Base-by-base conservation (phyloP, 2,888 invertebrate genomes). In the Xylocampa areola region DNA sequence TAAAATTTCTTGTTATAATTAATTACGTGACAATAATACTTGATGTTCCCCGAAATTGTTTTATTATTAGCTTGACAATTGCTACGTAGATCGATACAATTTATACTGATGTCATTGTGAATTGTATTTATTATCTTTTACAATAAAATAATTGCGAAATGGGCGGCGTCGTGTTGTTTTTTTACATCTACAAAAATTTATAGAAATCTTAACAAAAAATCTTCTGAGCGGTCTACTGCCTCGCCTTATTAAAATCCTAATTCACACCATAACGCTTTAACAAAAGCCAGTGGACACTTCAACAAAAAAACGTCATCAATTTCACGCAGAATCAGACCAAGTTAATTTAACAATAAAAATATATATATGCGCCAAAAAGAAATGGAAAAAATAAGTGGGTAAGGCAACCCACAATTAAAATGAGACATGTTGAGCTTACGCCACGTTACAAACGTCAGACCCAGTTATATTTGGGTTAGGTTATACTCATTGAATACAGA, bases 301-400 rank as follows among this genome's bases (percentile, higher is more conserved):
- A 27, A 52, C 4, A 41, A 23, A 37, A 41, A 43, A 4, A 8
- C 14, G 32, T 32, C n/a, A 37, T 25, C 37, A 54, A 45, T 60
- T 50, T 4, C 16, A 25, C 16, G 5, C 1, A 47, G 25, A 37
- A 43, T 61, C 43, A 6, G 8, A 10, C 14, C 13, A 4, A 45
- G 33, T 49, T 40, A 41, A 52, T 59, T 29, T 45, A n/a, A n/a
- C n/a, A 43, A 55, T 60, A 60, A 55, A 63, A 70, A 50, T 66
- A 50, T 29, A 39, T 10, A 29, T 21, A 30, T 10, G 11, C 13
- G 17, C 2, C 14, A 17, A 19, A 21, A 36, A 30, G 47, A 41
- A 68, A 59, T 36, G 4, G 29, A 49, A 55, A 68, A 43, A 41
- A 0, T 27, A 27, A 54, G 37, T 17, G 17, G 5, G 11, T 13